Conservation (phyloP, 2,888 invertebrate genomes). For the Esperia sulphurella region DNA sequence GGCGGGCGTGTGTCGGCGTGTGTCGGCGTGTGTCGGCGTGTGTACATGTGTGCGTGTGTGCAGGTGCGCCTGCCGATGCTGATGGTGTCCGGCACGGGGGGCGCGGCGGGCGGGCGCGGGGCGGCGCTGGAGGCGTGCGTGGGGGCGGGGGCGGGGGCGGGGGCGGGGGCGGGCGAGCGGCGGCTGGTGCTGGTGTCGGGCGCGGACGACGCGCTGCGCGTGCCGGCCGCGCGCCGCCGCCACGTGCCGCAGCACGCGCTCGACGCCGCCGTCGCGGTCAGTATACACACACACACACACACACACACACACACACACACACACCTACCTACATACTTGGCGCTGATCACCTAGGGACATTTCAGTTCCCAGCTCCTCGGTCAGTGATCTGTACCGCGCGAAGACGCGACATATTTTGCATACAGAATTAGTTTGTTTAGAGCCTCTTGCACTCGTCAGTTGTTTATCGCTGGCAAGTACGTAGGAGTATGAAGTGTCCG, state of each 20-base stretch:
- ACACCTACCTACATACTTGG: too few relatives aligned
- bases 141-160: constrained; percentile 40
- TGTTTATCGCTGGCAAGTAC: too few relatives aligned
- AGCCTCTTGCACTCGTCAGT: too few relatives aligned
- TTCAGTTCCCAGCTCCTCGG: too few relatives aligned
- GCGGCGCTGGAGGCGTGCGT: constrained; percentile 78
- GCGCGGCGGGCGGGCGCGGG: constrained; percentile 27
- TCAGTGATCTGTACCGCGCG: too few relatives aligned
- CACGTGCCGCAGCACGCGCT: constrained; percentile 85
- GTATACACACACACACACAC: constrained; percentile 9
- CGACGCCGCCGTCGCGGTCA: constrained; percentile 72
- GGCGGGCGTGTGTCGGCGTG: background rate
- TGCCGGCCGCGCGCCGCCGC: constrained; percentile 79
- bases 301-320: too few relatives aligned
- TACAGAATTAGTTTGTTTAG: too few relatives aligned
- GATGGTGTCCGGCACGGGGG: constrained; percentile 40
- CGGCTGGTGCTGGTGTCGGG: constrained; percentile 83
- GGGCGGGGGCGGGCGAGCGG: constrained; percentile 78
- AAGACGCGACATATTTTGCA: too few relatives aligned
- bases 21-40: background rate
- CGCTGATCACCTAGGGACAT: too few relatives aligned
- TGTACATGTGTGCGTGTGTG: background rate
- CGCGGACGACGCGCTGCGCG: constrained; percentile 82
- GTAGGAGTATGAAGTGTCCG: too few relatives aligned
- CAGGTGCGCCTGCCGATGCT: constrained; percentile 32